Conservation (phyloP, 2,888 invertebrate species). For the Charanyca ferruginea region DNA sequence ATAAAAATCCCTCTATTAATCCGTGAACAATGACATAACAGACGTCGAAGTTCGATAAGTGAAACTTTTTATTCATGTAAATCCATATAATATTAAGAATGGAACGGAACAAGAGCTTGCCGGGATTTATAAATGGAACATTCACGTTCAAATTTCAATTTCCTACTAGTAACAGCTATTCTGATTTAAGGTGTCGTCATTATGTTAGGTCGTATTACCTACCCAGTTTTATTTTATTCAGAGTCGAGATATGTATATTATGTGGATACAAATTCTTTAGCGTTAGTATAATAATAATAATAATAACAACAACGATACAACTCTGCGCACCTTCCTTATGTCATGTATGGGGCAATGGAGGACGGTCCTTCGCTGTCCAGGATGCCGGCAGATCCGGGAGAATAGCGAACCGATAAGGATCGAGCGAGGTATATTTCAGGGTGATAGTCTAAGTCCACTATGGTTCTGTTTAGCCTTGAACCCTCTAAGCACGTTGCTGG, state of each 20-base stretch:
- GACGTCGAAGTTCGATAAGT: constrained; percentile 48
- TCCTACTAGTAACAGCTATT: constrained; percentile 77
- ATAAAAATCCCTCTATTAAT: constrained; percentile 44
- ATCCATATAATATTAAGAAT: constrained; percentile 64
- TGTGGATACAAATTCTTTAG: too few species aligned
- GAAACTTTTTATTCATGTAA: constrained; percentile 55
- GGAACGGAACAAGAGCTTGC: constrained; percentile 67
- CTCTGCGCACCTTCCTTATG: too few species aligned
- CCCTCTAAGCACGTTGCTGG: too few species aligned
- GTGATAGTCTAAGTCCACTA: too few species aligned
- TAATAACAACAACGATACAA: too few species aligned
- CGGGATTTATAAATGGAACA: constrained; percentile 67
- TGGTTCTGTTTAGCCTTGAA: too few species aligned
- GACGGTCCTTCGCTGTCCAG: too few species aligned
- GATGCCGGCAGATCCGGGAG: too few species aligned
- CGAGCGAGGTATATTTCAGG: too few species aligned
- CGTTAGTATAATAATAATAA: too few species aligned
- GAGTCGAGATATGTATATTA: background rate
- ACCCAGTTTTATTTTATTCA: constrained; percentile 33
- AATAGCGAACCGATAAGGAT: too few species aligned
- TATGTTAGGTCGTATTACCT: constrained; percentile 43
- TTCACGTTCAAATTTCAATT: constrained; percentile 81
- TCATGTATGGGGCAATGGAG: too few species aligned
- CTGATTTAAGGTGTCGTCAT: constrained; percentile 73
- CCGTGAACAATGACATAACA: constrained; percentile 50